A percentile compares a stretch with the other conserved stretches of the same genome.
These are phyloP conservation scores for Luperina nickerlii DNA, from an alignment of 2,888 invertebrate genomes.

Conservation along the genomic window DNA sequence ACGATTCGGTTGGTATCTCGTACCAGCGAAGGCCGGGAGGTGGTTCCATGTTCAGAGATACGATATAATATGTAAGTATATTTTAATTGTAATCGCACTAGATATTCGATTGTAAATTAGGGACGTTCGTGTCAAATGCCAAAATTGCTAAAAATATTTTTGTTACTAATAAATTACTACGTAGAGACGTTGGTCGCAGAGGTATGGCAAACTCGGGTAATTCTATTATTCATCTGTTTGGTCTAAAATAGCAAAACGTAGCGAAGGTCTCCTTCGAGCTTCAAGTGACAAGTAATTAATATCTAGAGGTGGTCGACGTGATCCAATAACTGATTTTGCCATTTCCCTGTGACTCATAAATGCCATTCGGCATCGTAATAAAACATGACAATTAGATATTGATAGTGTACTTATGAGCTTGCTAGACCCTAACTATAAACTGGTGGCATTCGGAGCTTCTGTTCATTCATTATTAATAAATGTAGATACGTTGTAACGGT, in stretches of 20 bases:
- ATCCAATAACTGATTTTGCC: constrained; percentile 20
- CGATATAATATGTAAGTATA: constrained; percentile 85
- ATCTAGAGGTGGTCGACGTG: constrained; percentile 1
- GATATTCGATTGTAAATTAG: constrained; percentile 79
- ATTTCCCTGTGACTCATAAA: constrained; percentile 54
- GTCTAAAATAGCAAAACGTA: constrained; percentile 15
- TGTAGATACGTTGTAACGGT: constrained; percentile 61
- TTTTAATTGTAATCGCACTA: constrained; percentile 80
- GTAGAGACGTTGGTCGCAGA: constrained; percentile 51
- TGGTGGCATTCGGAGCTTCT: constrained; percentile 65
- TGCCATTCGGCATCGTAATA: constrained; percentile 69
- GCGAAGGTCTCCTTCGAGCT: constrained; percentile 9
- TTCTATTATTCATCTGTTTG: constrained; percentile 24
- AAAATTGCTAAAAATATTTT: constrained; percentile 84
- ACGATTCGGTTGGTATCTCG: constrained; percentile 72
- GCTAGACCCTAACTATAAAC: constrained; percentile 74
- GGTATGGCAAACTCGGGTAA: constrained; percentile 35
- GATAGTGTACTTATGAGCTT: constrained; percentile 80
- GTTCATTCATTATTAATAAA: constrained; percentile 67
- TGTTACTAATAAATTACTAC: constrained; percentile 75
- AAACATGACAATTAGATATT: constrained; percentile 72
- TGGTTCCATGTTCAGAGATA: constrained; percentile 84
- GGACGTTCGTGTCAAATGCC: constrained; percentile 77
- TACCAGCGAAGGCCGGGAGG: constrained; percentile 66
- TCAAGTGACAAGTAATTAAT: constrained; percentile 3